phyloP scores from a whole-genome alignment of 2,113 vertebrate species.

The Phaethornis superciliosus region DNA sequence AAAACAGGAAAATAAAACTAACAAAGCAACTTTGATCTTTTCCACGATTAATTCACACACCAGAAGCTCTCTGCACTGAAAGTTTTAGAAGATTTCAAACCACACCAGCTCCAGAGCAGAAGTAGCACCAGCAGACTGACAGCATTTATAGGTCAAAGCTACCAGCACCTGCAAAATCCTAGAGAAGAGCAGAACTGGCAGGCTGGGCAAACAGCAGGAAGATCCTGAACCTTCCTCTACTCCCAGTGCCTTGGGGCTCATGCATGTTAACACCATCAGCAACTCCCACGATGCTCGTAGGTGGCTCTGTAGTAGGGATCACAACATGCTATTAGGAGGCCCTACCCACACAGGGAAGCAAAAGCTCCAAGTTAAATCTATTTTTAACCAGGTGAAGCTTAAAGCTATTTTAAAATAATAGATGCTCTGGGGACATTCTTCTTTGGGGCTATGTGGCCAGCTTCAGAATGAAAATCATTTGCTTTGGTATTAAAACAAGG shows the following conservation, averaged over 20 bases:
- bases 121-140: not conserved
- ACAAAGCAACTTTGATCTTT: constrained; percentile 32
- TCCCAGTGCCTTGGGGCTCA: rapidly evolving
- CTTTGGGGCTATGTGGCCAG: not conserved
- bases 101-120: not conserved
- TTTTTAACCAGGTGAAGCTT: constrained; percentile 32
- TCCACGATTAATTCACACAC: not conserved
- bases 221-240: not conserved
- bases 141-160: not conserved
- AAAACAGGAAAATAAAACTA: constrained; percentile 54
- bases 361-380: not conserved
- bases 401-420: constrained; percentile 16
- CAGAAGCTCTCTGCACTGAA: not conserved
- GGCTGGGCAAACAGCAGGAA: not conserved
- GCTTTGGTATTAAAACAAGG: not conserved
- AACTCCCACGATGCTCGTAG: not conserved
- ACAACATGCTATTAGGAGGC: not conserved
- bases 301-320: not conserved
- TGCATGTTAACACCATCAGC: not conserved
- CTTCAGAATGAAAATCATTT: not conserved
- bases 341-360: not conserved
- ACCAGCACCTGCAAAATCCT: not conserved
- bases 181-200: not conserved
- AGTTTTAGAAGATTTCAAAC: not conserved
- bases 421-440: not conserved